Percentiles rank a stretch among this genome's conserved stretches.
phyloP scores from a whole-genome alignment of 2,113 vertebrate species.

The Hippocampus mohnikei region DNA sequence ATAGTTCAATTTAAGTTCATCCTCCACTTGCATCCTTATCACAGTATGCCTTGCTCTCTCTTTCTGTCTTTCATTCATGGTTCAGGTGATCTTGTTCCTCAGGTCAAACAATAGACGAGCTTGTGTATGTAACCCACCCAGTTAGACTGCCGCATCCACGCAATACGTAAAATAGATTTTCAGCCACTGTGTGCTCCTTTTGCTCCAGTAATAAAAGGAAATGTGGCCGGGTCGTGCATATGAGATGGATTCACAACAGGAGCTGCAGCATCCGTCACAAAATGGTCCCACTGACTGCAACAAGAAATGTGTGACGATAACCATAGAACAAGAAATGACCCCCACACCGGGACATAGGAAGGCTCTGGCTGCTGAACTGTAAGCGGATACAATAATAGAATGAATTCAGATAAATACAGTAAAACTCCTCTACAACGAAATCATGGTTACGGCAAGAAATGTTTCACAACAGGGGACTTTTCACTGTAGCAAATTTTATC shows the following conservation, averaged over 20 bases:
- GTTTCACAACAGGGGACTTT: too few relatives aligned
- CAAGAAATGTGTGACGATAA: neutral
- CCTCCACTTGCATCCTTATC: neutral
- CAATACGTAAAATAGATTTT: conserved; percentile 24
- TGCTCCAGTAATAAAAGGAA: too few relatives aligned
- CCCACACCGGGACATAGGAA: neutral
- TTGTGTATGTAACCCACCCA: conserved; percentile 7
- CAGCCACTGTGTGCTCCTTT: conserved; percentile 12
- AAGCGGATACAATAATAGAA: neutral
- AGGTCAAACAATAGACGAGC: conserved; percentile 19
- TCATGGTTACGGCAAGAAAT: too few relatives aligned
- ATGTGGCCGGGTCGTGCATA: neutral
- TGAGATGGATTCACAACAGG: neutral
- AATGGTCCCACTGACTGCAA: too few relatives aligned
- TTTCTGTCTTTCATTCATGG: conserved; percentile 40
- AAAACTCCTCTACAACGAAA: too few relatives aligned
- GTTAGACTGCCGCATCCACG: conserved; percentile 13
- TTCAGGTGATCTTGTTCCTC: conserved; percentile 61
- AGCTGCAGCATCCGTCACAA: neutral
- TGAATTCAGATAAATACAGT: too few relatives aligned
- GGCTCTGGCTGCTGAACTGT: neutral
- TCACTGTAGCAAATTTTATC: too few relatives aligned
- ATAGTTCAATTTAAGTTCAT: conserved; percentile 13
- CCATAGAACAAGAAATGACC: neutral
- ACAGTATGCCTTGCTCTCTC: neutral